Base-by-base conservation (phyloP, 2,797 vertebrate genomes). In the Pseudocheirus occidentalis region DNA sequence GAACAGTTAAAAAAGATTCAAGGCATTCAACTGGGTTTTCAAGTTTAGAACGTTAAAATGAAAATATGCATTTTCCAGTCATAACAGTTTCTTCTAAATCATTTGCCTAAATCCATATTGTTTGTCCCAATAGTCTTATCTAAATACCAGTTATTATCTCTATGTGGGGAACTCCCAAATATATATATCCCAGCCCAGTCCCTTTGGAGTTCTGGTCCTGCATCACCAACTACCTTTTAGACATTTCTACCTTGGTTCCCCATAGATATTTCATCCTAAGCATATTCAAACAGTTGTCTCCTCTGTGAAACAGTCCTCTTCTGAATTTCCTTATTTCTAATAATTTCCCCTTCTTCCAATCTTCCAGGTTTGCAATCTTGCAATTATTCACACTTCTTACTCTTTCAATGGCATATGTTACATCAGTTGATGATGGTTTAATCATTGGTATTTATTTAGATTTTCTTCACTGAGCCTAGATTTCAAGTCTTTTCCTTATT, bases 1-100 rank as follows among this genome's bases (percentile, higher is more conserved):
- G 81, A 95, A 57, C 40, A 96, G 95, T 95, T 91, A 91, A 9
- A 91, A 95, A 93, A 34, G 21, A 94, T 94, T 91, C 7, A 95
- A 2, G 92, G 1, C 5, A 62, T 92, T 96, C n/a, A 91, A 90
- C 13, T 92, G 0, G n/a, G 94, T 54, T 92, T 96, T 95, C 12
- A 21, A 66, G 73, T 90, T 62, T 93, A 50, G 93, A 94, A 94
- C 14, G 92, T 27, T 58, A 87, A 46, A 34, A 93, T 53, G 27
- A 92, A 94, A 90, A 93, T 91, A 66, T 55, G 90, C 5, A 3
- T 93, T 95, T 97, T 95, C 50, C 12, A 73, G 50, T 21, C 91
- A 40, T 91, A 28, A 10, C n/a, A 12, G 89, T 93, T 96, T 96
- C 90, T 66, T 91, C 89, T 95, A 18, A 91, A 40, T 27, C 66